Evolutionary conservation across 2,888 invertebrate genomes (phyloP), one percentile per base, ranked within the genome.

Genomic region (Trissolcus japonicus): DNA sequence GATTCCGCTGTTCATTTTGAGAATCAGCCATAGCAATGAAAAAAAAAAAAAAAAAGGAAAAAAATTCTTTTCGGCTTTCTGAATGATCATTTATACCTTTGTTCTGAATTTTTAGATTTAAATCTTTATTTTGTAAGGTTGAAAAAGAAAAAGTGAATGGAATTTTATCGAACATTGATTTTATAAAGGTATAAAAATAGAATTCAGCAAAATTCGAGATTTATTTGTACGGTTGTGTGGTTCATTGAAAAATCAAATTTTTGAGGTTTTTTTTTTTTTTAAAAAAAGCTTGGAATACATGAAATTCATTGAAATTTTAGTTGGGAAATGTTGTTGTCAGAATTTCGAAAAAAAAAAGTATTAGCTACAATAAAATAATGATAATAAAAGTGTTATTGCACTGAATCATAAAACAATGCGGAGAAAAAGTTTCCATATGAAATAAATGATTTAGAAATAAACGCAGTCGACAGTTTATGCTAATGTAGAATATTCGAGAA

Each of bases 401-500:
- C 9, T 16, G 46, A 46, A 16, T 14, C 9, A 46, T 16, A 14
- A 46, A 46, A 46, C 6, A n/a, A 46, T 46, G 29, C 6, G 6
- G 4, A 29, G 6, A 11, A 16, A 14, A 46, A 16, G 46, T 46
- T 46, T 46, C 7, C 9, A 35, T 11, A 9, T 35, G 35, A 35
- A 35, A 35, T 1, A 35, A 53, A 55, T 55, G 48, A 67, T 40
- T 73, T 17, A n/a, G 55, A 73, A 73, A 56, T 41, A 60, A 59
- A 63, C 48, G 57, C 59, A 50, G 56, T 59, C 67, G 68, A 73
- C 62, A 76, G 60, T 69, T 73, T 72, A 76, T 72, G 72, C 71
- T 74, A 74, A 74, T 78, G 46, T 51, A 29, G 69, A 76, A 74
- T 76, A 71, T 79, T 67, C 80, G 80, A 82, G 81, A 84, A 83